Conservation (phyloP, 1,140 invertebrate genomes). For the Aphelenchoides besseyi region DNA sequence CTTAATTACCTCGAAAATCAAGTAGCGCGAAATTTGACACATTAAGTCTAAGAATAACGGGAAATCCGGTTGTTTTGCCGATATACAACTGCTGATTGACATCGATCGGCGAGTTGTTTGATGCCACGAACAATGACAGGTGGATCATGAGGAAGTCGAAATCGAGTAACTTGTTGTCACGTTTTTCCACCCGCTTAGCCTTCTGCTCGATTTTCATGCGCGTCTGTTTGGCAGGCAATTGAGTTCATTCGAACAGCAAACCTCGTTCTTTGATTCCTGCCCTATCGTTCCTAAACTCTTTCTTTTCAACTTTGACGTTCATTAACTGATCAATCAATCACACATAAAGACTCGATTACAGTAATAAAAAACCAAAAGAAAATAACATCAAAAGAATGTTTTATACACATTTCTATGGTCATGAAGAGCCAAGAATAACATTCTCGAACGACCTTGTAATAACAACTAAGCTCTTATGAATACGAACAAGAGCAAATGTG, state of each 20-base stretch:
- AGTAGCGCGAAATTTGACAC: background rate
- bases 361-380: too few species aligned
- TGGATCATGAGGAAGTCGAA: background rate
- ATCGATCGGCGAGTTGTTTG: background rate
- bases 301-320: conserved; percentile 1
- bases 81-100: background rate
- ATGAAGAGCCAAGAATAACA: too few species aligned
- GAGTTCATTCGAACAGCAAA: background rate
- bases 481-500: too few species aligned
- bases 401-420: too few species aligned
- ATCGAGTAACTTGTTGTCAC: background rate
- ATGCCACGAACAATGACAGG: background rate
- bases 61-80: background rate
- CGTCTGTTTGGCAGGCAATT: background rate
- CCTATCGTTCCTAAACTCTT: background rate
- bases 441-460: too few species aligned
- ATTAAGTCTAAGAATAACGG: background rate
- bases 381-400: too few species aligned
- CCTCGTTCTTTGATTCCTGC: background rate
- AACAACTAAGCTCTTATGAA: background rate
- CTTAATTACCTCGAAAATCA: background rate
- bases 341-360: too few species aligned
- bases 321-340: too few species aligned
- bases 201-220: background rate
- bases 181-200: background rate